Conservation (phyloP, 2,888 invertebrate genomes). For the Drosophila crucigera region DNA sequence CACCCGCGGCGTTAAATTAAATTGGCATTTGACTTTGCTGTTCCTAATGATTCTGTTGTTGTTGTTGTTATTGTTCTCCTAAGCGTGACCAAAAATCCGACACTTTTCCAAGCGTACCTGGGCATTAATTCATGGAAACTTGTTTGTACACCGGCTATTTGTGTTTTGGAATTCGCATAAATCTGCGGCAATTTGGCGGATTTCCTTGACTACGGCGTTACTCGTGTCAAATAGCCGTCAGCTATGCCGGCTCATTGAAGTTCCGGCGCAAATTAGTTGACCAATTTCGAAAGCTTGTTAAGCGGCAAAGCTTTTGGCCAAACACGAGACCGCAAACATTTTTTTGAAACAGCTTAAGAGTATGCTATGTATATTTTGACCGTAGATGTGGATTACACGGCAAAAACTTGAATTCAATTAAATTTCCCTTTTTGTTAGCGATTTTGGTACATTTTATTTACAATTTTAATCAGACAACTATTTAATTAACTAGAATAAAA, state of each 20-base stretch:
- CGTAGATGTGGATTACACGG: not conserved
- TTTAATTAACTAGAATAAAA: not conserved
- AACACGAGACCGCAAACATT: slow-evolving; percentile 4
- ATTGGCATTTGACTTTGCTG: slow-evolving; percentile 65
- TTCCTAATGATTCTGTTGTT: slow-evolving; percentile 14
- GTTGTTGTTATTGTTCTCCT: slow-evolving; percentile 8
- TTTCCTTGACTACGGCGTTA: slow-evolving; percentile 29
- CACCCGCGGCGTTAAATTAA: slow-evolving; percentile 71
- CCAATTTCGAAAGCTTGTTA: slow-evolving; percentile 18
- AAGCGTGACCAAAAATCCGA: slow-evolving; percentile 39
- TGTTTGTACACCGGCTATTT: slow-evolving; percentile 44
- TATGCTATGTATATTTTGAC: not conserved
- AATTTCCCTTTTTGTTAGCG: not conserved
- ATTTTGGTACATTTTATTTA: not conserved
- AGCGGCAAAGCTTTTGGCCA: slow-evolving; percentile 15
- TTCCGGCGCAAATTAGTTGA: slow-evolving; percentile 37
- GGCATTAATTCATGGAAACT: slow-evolving; percentile 60
- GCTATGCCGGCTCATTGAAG: slow-evolving; percentile 35
- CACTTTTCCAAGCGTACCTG: slow-evolving; percentile 62
- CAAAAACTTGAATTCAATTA: not conserved
- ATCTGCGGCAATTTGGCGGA: slow-evolving; percentile 60
- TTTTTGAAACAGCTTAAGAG: not conserved
- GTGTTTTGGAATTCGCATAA: slow-evolving; percentile 47
- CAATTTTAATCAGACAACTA: not conserved
- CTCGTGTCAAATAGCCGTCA: slow-evolving; percentile 36